These are phyloP conservation scores for Macquaria ambigua DNA, from an alignment of 2,113 vertebrate species.

Conservation along the genomic window DNA sequence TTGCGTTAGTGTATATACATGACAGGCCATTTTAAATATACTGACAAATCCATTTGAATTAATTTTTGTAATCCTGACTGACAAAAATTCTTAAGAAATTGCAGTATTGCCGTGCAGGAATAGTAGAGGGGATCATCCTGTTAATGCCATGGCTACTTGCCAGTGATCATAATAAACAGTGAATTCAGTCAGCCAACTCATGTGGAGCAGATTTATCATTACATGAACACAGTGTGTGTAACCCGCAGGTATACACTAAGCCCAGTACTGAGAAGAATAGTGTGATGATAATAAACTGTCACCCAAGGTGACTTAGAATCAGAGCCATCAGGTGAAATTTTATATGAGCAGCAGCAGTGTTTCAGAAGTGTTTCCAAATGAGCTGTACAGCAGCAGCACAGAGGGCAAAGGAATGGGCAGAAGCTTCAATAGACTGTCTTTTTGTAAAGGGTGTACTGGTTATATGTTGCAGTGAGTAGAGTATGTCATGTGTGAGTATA, in stretches of 20 bases:
- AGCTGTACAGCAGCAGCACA: neutral
- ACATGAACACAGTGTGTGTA: constrained; percentile 33
- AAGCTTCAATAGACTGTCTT: neutral
- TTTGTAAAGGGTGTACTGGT: neutral
- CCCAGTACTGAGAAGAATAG: neutral
- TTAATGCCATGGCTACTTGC: constrained; percentile 53
- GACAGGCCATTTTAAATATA: constrained; percentile 45
- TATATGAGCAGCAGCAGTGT: neutral
- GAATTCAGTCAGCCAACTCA: constrained; percentile 53
- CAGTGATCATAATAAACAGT: constrained; percentile 52
- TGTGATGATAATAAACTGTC: constrained; percentile 26
- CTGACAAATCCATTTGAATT: constrained; percentile 60
- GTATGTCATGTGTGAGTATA: neutral
- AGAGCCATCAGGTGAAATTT: constrained; percentile 6
- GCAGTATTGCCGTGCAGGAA: constrained; percentile 23
- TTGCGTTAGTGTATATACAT: neutral
- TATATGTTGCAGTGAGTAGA: neutral
- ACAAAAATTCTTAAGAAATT: constrained; percentile 51
- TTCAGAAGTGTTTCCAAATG: neutral
- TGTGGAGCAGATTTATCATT: constrained; percentile 60
- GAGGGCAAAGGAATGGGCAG: neutral
- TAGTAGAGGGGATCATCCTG: constrained; percentile 49
- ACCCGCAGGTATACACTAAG: constrained; percentile 43
- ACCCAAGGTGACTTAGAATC: constrained; percentile 30
- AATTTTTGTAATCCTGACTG: constrained; percentile 57